Percentiles rank a stretch among this genome's conserved stretches.
These are phyloP conservation scores for Triplophysa tibetana DNA, from an alignment of 2,113 vertebrate genomes.

Conservation along the genomic window DNA sequence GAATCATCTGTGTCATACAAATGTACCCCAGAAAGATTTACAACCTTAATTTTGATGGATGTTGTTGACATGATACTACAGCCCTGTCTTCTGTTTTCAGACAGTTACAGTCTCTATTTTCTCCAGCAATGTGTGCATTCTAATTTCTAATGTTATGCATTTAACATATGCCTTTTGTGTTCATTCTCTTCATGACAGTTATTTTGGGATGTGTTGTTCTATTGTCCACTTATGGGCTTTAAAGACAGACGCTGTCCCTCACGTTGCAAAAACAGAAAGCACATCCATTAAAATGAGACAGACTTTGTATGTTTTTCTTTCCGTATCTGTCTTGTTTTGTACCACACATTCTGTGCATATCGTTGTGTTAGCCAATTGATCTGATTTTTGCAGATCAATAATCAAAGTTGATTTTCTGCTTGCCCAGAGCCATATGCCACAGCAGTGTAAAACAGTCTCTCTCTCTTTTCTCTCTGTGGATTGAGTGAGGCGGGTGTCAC, in stretches of 20 bases:
- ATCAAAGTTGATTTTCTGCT: conserved; percentile 5
- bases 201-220: conserved; percentile 2
- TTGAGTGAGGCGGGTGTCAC: conserved; percentile 11
- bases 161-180: not conserved
- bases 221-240: not conserved
- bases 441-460: conserved; percentile 1
- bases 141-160: not conserved
- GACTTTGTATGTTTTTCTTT: not conserved
- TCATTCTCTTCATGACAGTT: conserved; percentile 4
- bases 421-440: not conserved
- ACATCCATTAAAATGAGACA: not conserved
- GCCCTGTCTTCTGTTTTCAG: conserved; percentile 15
- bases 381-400: not conserved
- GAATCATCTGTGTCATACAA: not conserved
- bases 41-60: conserved; percentile 11
- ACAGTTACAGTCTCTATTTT: not conserved
- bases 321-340: not conserved
- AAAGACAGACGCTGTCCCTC: not conserved
- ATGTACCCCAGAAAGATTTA: not conserved
- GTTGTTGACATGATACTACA: not conserved
- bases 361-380: not conserved
- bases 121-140: conserved; percentile 3
- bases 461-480: not conserved
- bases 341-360: not conserved
- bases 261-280: not conserved